A percentile compares a stretch with the other conserved stretches of the same genome.
Evolutionary conservation across 2,797 vertebrate genomes (phyloP).

Genomic region (Ctenopoma multispine): DNA sequence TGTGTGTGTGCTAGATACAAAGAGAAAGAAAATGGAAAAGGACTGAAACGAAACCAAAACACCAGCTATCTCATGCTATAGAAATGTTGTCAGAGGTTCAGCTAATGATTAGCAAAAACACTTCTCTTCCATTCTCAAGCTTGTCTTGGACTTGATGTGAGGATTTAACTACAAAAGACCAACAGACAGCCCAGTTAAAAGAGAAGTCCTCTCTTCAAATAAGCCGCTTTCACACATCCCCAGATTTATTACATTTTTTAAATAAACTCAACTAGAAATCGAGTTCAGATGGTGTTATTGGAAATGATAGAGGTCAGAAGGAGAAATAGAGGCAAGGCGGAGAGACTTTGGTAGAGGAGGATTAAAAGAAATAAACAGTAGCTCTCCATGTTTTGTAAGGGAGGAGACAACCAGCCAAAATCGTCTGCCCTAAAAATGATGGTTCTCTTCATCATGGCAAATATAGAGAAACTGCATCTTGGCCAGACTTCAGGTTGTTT

Average conservation of each 20-base stretch:
- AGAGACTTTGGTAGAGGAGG: slow-evolving; percentile 10
- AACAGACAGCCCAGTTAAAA: slow-evolving; percentile 47
- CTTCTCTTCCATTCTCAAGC: slow-evolving; percentile 35
- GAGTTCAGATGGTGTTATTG: slow-evolving; percentile 44
- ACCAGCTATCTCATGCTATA: slow-evolving; percentile 31
- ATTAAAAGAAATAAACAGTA: slow-evolving; percentile 42
- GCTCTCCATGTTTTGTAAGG: slow-evolving; percentile 5
- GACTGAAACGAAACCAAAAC: slow-evolving; percentile 34
- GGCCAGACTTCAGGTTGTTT: not conserved
- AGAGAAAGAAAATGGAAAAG: not conserved
- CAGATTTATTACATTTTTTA: slow-evolving; percentile 61
- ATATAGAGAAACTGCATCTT: not conserved
- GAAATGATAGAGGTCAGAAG: slow-evolving; percentile 56
- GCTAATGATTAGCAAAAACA: slow-evolving; percentile 44
- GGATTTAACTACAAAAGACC: slow-evolving; percentile 64
- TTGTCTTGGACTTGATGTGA: slow-evolving; percentile 61
- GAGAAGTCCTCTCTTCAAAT: slow-evolving; percentile 43
- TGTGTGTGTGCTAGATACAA: not conserved
- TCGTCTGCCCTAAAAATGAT: not conserved
- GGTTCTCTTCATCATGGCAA: not conserved
- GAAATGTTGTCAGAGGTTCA: slow-evolving; percentile 53
- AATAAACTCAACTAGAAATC: slow-evolving; percentile 52
- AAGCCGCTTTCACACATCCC: slow-evolving; percentile 53
- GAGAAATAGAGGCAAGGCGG: not conserved
- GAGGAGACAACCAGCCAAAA: not conserved